phyloP scores from a whole-genome alignment of 2,888 invertebrate genomes.

The Diogma glabrata region DNA sequence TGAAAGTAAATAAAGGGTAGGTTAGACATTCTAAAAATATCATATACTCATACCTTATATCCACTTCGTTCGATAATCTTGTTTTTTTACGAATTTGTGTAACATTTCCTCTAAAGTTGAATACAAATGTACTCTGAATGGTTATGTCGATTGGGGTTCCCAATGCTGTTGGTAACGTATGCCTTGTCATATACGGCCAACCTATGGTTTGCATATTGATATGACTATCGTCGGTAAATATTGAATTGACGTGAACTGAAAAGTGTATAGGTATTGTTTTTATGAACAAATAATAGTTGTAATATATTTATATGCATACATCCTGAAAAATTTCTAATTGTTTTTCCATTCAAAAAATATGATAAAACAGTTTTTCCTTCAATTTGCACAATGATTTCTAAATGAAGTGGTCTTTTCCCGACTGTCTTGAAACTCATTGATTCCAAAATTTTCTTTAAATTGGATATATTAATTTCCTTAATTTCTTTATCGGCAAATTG shows the following conservation, averaged over 20 bases:
- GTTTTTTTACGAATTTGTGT: constrained; percentile 44
- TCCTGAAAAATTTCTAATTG: constrained; percentile 47
- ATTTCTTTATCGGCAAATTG: constrained; percentile 31
- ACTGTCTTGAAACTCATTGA: constrained; percentile 37
- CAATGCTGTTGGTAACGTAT: constrained; percentile 43
- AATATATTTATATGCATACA: constrained; percentile 45
- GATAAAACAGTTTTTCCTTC: constrained; percentile 56
- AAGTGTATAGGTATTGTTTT: too few relatives aligned
- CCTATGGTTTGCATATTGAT: constrained; percentile 47
- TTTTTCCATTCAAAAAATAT: constrained; percentile 52
- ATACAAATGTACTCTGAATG: constrained; percentile 40
- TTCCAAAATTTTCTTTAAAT: constrained; percentile 38
- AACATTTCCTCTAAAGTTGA: constrained; percentile 57
- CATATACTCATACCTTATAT: too few relatives aligned
- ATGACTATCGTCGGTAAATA: constrained; percentile 47
- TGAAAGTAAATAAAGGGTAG: too few relatives aligned
- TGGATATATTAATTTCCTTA: constrained; percentile 33
- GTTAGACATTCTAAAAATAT: too few relatives aligned
- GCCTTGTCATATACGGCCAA: constrained; percentile 43
- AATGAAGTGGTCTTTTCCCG: constrained; percentile 43
- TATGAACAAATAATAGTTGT: too few relatives aligned
- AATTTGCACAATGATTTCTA: constrained; percentile 53
- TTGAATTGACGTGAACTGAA: constrained; percentile 42
- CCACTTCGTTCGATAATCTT: constrained; percentile 49
- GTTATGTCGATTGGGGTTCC: constrained; percentile 44